Conservation (phyloP, 2,888 invertebrate genomes). For the Leptinotarsa haldemani region DNA sequence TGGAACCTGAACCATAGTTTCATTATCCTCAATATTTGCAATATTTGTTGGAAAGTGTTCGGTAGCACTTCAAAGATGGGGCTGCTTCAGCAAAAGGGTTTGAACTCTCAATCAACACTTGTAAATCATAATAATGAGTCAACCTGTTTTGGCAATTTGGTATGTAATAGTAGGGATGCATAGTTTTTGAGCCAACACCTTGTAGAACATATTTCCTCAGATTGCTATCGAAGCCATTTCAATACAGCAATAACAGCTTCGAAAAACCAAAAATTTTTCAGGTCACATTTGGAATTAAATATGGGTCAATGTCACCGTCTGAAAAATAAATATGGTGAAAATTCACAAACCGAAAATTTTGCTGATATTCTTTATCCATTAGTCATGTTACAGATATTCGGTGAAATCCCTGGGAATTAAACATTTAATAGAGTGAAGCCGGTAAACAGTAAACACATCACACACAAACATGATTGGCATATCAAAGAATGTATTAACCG, state of each 20-base stretch:
- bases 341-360: not conserved
- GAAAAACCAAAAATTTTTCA: not conserved
- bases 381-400: not conserved
- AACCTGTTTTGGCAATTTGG: no score
- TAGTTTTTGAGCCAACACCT: no score
- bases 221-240: no score
- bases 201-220: no score
- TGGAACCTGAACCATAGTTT: no score
- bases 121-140: no score
- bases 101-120: no score
- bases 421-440: conserved; percentile 6
- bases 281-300: not conserved
- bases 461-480: conserved; percentile 59
- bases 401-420: not conserved
- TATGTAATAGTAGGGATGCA: no score
- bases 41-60: no score
- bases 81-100: no score
- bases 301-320: conserved; percentile 5
- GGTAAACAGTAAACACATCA: conserved; percentile 33
- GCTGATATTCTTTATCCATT: not conserved
- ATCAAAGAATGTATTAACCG: conserved; percentile 47
- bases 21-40: no score
- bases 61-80: no score
- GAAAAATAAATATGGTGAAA: not conserved
- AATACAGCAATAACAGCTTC: not conserved